Conservation (phyloP, 2,113 vertebrate species). For the Plecotus auritus region DNA sequence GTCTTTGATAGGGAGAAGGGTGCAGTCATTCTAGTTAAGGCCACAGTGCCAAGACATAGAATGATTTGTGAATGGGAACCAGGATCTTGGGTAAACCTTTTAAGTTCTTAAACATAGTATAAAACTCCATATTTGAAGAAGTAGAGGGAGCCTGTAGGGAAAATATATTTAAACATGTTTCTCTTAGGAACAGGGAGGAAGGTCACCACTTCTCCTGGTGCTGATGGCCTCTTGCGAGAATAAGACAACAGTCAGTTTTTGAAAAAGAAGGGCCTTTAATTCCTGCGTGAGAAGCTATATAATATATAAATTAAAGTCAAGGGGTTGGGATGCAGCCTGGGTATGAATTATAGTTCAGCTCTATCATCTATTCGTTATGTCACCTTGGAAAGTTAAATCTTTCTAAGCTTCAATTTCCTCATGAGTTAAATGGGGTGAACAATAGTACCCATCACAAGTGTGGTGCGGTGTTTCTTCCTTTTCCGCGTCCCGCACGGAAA, state of each 20-base stretch:
- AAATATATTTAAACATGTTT: neutral
- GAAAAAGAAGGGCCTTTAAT: neutral
- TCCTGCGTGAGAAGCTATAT: neutral
- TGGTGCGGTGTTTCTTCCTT: too few species aligned
- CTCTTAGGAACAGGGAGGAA: neutral
- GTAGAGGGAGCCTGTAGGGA: neutral
- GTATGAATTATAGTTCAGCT: neutral
- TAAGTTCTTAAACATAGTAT: neutral
- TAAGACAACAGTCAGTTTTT: neutral
- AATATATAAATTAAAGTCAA: neutral
- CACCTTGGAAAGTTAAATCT: neutral
- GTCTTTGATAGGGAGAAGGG: neutral
- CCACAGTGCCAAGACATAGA: neutral
- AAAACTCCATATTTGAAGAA: conserved; percentile 15
- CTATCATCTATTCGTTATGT: neutral
- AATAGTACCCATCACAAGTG: neutral
- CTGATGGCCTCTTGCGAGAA: neutral
- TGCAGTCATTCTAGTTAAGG: neutral
- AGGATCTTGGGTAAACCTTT: neutral
- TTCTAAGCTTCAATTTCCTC: neutral
- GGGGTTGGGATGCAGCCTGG: neutral
- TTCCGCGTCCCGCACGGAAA: too few species aligned
- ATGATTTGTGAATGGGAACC: neutral
- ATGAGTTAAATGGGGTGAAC: neutral
- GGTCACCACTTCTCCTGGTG: neutral